These are phyloP conservation scores for Diplogasteroides magnus DNA, from an alignment of 1,140 invertebrate genomes.

Conservation along the genomic window DNA sequence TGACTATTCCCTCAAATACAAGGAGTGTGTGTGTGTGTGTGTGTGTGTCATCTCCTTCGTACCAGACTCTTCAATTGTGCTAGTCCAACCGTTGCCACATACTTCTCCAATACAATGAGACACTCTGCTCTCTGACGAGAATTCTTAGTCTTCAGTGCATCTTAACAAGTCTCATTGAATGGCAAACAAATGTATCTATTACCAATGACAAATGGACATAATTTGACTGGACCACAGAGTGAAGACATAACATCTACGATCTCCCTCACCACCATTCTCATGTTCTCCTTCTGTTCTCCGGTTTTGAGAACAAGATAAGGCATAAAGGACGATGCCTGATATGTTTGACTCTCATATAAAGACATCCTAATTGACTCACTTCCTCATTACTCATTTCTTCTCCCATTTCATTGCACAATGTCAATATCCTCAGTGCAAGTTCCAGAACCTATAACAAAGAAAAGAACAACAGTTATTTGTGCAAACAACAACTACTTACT, in stretches of 20 bases:
- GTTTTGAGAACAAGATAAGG: slow-evolving; percentile 89
- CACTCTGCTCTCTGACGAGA: slow-evolving; percentile 90
- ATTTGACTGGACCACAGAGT: slow-evolving; percentile 80
- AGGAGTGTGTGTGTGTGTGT: slow-evolving; percentile 60
- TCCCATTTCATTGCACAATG: slow-evolving; percentile 70
- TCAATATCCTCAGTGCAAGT: slow-evolving; percentile 78
- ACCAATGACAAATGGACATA: slow-evolving; percentile 76
- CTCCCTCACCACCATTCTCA: slow-evolving; percentile 76
- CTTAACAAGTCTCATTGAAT: slow-evolving; percentile 58
- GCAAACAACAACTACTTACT: slow-evolving; percentile 54
- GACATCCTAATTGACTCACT: slow-evolving; percentile 52
- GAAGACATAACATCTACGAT: slow-evolving; percentile 78
- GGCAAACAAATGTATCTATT: background rate
- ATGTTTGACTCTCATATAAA: background rate
- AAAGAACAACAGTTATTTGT: no score
- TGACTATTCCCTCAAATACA: slow-evolving; percentile 71
- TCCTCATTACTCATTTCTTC: slow-evolving; percentile 84
- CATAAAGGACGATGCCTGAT: slow-evolving; percentile 73
- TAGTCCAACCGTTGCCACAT: slow-evolving; percentile 80
- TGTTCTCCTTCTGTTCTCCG: slow-evolving; percentile 90
- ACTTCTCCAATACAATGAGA: slow-evolving; percentile 77
- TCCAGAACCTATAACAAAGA: slow-evolving; percentile 76
- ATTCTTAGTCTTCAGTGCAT: slow-evolving; percentile 86
- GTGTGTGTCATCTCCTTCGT: slow-evolving; percentile 10
- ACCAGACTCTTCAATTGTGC: slow-evolving; percentile 64